Percentiles rank a stretch among this genome's conserved stretches.
Evolutionary conservation across 2,888 invertebrate genomes (phyloP).

Genomic region (Heliconius erato): DNA sequence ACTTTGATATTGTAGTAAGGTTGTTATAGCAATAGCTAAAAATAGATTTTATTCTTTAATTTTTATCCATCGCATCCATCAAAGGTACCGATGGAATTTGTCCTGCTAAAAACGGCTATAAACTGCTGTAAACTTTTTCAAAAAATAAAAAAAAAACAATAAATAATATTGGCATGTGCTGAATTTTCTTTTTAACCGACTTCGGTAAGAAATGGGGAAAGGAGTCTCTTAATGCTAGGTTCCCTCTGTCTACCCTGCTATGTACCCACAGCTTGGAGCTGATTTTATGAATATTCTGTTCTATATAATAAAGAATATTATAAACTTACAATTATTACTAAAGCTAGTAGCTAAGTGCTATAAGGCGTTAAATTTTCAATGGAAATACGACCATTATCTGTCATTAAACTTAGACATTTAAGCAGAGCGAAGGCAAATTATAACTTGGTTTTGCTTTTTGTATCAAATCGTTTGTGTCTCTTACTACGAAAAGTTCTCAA

Average conservation of each 20-base stretch:
- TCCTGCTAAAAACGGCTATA: too few species aligned
- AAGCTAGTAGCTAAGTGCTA: slow-evolving; percentile 58
- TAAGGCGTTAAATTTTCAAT: slow-evolving; percentile 67
- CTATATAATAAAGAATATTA: too few species aligned
- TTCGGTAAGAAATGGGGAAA: not conserved
- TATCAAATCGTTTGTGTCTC: not conserved
- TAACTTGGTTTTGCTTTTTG: slow-evolving; percentile 34
- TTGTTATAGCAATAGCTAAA: too few species aligned
- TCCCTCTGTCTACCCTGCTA: not conserved
- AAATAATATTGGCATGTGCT: too few species aligned
- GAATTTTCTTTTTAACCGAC: too few species aligned
- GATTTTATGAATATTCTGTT: not conserved
- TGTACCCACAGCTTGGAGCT: not conserved
- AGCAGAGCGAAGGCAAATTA: slow-evolving; percentile 61
- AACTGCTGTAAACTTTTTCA: too few species aligned
- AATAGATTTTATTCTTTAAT: too few species aligned
- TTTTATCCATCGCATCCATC: too few species aligned
- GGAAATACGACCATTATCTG: slow-evolving; percentile 73
- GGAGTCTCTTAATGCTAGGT: not conserved
- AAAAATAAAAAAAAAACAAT: too few species aligned
- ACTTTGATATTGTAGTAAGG: too few species aligned
- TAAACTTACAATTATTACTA: not conserved
- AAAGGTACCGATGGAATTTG: too few species aligned
- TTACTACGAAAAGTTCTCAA: not conserved
- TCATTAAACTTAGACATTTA: slow-evolving; percentile 74